phyloP scores from a whole-genome alignment of 1,140 invertebrate genomes.

The Atta cephalotes region DNA sequence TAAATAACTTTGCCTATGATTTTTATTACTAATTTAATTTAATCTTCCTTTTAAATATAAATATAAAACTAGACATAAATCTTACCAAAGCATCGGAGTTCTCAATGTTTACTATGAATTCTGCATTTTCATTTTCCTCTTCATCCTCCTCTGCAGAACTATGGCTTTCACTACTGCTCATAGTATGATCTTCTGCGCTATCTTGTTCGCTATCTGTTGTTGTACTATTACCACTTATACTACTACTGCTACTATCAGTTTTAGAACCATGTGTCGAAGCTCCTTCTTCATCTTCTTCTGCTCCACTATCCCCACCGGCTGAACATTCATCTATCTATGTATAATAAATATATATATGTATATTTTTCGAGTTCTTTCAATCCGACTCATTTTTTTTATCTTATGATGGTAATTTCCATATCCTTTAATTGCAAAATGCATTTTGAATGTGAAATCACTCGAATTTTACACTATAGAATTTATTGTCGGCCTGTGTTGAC shows the following conservation, averaged over 20 bases:
- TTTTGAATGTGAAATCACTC: no score
- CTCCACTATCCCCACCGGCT: constrained; percentile 83
- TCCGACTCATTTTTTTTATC: no score
- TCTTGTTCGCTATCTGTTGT: constrained; percentile 82
- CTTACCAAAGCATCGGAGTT: constrained; percentile 71
- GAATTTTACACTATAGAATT: no score
- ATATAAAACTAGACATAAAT: constrained; percentile 19
- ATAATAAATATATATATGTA: neutral
- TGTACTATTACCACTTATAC: constrained; percentile 81
- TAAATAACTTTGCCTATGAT: neutral
- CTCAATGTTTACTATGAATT: constrained; percentile 74
- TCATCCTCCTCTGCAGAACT: constrained; percentile 80
- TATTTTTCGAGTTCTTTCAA: no score
- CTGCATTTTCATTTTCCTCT: constrained; percentile 77
- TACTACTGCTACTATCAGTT: constrained; percentile 82
- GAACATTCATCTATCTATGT: constrained; percentile 84
- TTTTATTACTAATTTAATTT: neutral
- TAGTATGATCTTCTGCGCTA: constrained; percentile 78
- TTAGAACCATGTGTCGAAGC: constrained; percentile 81
- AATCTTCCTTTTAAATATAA: neutral
- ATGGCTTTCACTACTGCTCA: constrained; percentile 77
- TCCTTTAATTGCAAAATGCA: no score
- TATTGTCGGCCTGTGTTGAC: no score
- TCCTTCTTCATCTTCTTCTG: constrained; percentile 85
- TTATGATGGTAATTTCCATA: no score